A percentile compares a stretch with the other conserved stretches of the same genome.
These are phyloP conservation scores for Harpalus rufipes DNA, from an alignment of 2,888 invertebrate species.

Conservation along the genomic window DNA sequence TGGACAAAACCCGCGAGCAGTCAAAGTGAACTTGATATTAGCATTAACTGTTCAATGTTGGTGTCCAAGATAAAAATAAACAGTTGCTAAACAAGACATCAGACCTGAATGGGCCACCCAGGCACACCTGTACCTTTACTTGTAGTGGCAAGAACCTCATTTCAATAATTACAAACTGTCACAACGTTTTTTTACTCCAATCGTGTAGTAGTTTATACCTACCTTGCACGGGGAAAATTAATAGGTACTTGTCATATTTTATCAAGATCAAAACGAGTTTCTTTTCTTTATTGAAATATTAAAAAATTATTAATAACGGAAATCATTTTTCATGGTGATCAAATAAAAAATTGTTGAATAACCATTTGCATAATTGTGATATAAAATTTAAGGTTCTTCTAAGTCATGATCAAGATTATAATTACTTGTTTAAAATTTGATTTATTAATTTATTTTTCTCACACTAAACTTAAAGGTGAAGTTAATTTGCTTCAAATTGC, in stretches of 20 bases:
- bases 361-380: not conserved
- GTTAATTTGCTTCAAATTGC: no score
- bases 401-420: no score
- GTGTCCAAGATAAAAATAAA: constrained; percentile 19
- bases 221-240: not conserved
- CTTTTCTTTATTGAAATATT: constrained; percentile 1
- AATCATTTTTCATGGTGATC: not conserved
- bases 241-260: constrained; percentile 1
- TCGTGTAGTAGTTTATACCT: constrained; percentile 11
- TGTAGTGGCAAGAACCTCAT: constrained; percentile 24
- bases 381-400: not conserved
- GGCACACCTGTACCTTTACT: not conserved
- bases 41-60: constrained; percentile 25
- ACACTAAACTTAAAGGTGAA: no score
- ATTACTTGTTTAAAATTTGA: no score
- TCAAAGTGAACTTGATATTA: constrained; percentile 31
- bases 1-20: not conserved
- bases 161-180: constrained; percentile 23
- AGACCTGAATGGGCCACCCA: constrained; percentile 19
- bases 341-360: not conserved
- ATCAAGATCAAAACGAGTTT: not conserved
- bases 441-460: no score
- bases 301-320: not conserved
- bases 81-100: constrained; percentile 34
- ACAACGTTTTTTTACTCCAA: constrained; percentile 9